Base-by-base conservation (phyloP, 2,797 vertebrate genomes). In the Poeciliopsis infans region DNA sequence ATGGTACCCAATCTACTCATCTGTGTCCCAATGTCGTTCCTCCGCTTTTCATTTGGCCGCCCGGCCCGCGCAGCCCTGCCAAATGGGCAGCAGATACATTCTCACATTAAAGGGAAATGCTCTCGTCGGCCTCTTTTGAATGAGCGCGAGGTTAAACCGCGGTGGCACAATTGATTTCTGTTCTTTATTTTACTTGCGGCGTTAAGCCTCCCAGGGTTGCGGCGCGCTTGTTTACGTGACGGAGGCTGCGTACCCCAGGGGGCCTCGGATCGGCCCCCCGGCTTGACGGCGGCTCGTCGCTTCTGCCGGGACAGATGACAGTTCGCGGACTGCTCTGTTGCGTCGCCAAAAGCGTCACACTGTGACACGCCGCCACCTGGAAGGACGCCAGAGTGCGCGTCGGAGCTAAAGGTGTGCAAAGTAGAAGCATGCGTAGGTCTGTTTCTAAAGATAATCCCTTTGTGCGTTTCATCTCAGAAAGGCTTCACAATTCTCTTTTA, bases 1-100 rank as follows among this genome's bases (percentile, higher is more conserved):
- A 83, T 83, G 80, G 80, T 85, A 72, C 91, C 85, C 91, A 90
- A 92, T 92, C 88, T 93, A 90, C 86, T 85, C 39, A 23, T 80
- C 81, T 86, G 81, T 84, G 10, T 39, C n/a, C 49, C 72, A 31
- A 66, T 77, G 47, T 79, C 78, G 72, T 41, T 77, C 25, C 39
- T 76, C 20, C 2, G 76, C 77, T 83, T 87, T 87, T 85, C 75
- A 87, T 84, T 90, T 86, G 73, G 82, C 87, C 71, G 83, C 84
- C 84, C 84, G 76, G 84, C 81, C 76, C 80, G 18, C 84, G 76
- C 78, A 86, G 31, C 82, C 71, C 74, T 81, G 83, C 81, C 75
- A 79, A 78, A 74, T 82, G 77, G 80, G 83, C 78, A 78, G 77
- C 31, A 57, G 51, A 86, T 84, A 84, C 61, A 77, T 79, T 82